Conservation (phyloP, 1,140 invertebrate genomes). For the Schlechtendalia chinensis region DNA sequence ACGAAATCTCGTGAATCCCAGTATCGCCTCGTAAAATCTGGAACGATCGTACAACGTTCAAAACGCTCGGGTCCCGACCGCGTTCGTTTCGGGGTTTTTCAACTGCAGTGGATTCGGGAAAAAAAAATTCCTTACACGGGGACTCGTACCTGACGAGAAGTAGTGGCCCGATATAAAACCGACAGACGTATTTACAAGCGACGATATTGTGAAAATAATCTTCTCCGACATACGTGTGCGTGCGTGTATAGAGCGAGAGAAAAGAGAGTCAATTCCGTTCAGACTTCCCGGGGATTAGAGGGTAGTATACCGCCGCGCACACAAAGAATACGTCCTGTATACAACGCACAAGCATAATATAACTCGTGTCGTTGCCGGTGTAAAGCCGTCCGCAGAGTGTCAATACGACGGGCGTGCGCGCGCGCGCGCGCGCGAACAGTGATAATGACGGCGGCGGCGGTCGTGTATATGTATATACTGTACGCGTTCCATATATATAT, state of each 20-base stretch:
- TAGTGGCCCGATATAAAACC: neutral
- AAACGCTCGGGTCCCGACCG: no score
- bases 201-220: neutral
- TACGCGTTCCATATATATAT: neutral
- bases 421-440: no score
- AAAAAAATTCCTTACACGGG: no score
- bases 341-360: neutral
- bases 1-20: no score
- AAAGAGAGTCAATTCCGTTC: constrained; percentile 28
- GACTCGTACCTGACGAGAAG: no score
- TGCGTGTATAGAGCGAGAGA: neutral
- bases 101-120: no score
- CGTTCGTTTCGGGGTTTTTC: no score
- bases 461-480: no score
- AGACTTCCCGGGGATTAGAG: constrained; percentile 34
- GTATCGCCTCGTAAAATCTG: no score
- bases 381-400: constrained; percentile 37
- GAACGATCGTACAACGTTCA: no score
- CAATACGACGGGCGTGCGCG: constrained; percentile 9
- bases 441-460: neutral
- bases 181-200: neutral
- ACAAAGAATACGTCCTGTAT: neutral
- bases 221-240: neutral
- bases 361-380: constrained; percentile 12
- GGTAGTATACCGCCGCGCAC: neutral